Conservation (phyloP, 2,113 vertebrate genomes). For the Nannospalax galili region DNA sequence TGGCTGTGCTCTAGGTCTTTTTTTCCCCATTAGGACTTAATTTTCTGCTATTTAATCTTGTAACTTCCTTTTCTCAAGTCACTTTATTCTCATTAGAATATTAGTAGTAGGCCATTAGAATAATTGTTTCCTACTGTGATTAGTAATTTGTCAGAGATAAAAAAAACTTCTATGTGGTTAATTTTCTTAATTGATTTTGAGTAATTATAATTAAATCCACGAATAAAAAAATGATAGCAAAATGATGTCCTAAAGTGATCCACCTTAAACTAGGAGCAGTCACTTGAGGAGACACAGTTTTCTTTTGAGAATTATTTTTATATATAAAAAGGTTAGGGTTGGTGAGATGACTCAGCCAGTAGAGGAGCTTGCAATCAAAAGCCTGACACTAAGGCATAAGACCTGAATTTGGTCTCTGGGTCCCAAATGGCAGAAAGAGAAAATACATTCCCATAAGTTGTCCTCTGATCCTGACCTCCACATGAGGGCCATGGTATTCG, state of each 20-base stretch:
- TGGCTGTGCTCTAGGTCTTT: conserved; percentile 1
- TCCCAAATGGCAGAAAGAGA: not conserved
- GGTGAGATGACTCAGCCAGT: not conserved
- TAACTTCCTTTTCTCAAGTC: conserved; percentile 22
- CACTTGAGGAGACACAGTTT: conserved; percentile 1
- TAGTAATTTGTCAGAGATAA: conserved; percentile 45
- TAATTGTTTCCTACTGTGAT: conserved; percentile 40
- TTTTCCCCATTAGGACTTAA: conserved; percentile 28
- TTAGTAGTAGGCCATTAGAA: conserved; percentile 37
- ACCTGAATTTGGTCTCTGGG: not conserved
- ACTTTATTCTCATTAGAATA: conserved; percentile 32
- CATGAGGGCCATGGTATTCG: too few species aligned
- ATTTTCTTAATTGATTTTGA: conserved; percentile 64
- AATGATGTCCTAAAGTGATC: not conserved
- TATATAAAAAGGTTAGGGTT: not conserved
- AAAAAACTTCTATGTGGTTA: conserved; percentile 47
- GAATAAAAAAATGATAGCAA: conserved; percentile 56
- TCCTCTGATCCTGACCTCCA: too few species aligned
- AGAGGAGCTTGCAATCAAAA: not conserved
- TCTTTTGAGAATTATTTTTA: conserved; percentile 55
- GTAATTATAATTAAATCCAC: conserved; percentile 53
- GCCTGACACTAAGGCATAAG: too few species aligned
- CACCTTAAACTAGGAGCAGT: conserved; percentile 14
- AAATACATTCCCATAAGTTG: too few species aligned
- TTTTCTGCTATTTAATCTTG: conserved; percentile 63